These are phyloP conservation scores for Clarias platycephalus DNA, from an alignment of 2,797 vertebrate genomes.

Conservation along the genomic window DNA sequence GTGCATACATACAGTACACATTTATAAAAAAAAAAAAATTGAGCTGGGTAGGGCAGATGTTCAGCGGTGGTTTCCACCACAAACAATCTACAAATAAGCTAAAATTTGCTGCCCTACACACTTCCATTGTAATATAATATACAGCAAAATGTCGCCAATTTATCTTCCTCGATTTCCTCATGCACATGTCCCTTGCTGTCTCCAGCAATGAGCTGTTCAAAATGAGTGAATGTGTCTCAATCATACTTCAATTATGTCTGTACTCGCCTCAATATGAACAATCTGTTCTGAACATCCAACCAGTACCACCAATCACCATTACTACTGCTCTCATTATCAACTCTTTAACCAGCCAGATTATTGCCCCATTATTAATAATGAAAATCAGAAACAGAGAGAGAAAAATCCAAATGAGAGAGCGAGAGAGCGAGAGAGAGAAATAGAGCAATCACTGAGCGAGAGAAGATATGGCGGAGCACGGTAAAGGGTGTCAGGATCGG, in stretches of 20 bases:
- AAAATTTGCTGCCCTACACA: neutral
- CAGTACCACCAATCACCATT: conserved; percentile 55
- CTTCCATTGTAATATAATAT: neutral
- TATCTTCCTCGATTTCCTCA: neutral
- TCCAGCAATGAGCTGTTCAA: conserved; percentile 22
- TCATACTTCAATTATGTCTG: conserved; percentile 56
- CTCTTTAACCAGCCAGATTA: conserved; percentile 57
- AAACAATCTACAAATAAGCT: neutral
- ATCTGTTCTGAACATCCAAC: conserved; percentile 57
- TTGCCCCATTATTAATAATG: conserved; percentile 60
- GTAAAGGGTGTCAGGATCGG: conserved; percentile 59
- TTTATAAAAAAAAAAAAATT: no score
- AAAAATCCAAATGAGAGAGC: neutral
- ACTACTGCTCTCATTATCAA: conserved; percentile 55
- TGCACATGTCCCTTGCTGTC: neutral
- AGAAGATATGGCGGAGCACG: conserved; percentile 41
- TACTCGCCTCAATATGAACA: conserved; percentile 46
- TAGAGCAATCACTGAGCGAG: conserved; percentile 26
- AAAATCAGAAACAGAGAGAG: conserved; percentile 21
- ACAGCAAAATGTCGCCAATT: conserved; percentile 30
- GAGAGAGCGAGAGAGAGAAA: conserved; percentile 20
- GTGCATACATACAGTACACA: no score
- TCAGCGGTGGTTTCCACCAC: neutral
- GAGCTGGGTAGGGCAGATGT: neutral
- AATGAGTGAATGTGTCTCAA: conserved; percentile 50